Evolutionary conservation across 2,888 invertebrate genomes (phyloP).

Genomic region (Urechis unicinctus): DNA sequence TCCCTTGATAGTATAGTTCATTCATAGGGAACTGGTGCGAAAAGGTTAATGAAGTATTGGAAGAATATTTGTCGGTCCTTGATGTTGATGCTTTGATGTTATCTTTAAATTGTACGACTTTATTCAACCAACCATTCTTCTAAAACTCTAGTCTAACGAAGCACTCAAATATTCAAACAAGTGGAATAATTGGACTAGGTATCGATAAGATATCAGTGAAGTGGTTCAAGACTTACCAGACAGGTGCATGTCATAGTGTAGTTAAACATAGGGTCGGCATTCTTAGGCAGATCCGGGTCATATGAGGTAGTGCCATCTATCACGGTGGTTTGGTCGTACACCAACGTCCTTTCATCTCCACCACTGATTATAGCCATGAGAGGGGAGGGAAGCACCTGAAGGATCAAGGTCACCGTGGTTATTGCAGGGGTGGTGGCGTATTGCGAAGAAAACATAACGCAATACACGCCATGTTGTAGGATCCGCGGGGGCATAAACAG

Average conservation of each 20-base stretch:
- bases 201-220: too few species aligned
- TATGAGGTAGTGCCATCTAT: not conserved
- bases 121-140: too few species aligned
- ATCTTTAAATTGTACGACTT: too few species aligned
- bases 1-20: too few species aligned
- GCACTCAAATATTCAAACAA: too few species aligned
- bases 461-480: not conserved
- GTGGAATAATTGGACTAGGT: too few species aligned
- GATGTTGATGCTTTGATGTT: too few species aligned
- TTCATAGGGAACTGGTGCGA: too few species aligned
- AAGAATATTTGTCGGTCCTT: too few species aligned
- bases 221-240: not conserved
- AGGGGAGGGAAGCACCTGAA: not conserved
- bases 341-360: not conserved
- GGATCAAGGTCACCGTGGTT: not conserved
- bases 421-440: not conserved
- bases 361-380: not conserved
- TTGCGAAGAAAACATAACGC: not conserved
- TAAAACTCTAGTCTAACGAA: too few species aligned
- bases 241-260: not conserved
- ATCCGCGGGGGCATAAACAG: not conserved
- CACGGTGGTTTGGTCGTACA: not conserved
- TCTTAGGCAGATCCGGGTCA: not conserved
- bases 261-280: not conserved
- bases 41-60: too few species aligned